These are phyloP conservation scores for Sinelater perroti DNA, from an alignment of 2,888 invertebrate genomes.

Conservation along the genomic window DNA sequence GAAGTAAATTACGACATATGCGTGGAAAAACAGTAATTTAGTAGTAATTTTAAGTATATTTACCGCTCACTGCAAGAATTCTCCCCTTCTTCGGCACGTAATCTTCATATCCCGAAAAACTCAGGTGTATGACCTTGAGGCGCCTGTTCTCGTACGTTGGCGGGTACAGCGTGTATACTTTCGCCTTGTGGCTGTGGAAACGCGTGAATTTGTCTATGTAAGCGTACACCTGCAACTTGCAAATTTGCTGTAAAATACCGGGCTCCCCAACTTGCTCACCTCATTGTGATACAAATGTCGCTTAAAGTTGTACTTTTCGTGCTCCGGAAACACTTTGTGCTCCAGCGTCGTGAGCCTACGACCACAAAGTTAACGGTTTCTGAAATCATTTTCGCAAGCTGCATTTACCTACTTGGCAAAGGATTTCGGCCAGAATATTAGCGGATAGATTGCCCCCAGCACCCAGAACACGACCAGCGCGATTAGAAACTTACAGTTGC, in stretches of 20 bases:
- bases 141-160: neutral
- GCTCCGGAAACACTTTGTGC: neutral
- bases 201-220: slow-evolving; percentile 1
- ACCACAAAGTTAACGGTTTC: neutral
- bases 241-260: neutral
- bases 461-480: neutral
- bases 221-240: slow-evolving; percentile 2
- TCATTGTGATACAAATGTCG: neutral
- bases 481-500: neutral
- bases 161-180: neutral
- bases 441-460: neutral
- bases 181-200: slow-evolving; percentile 3
- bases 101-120: neutral
- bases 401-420: neutral
- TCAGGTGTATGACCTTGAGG: neutral
- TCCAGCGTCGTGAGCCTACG: neutral
- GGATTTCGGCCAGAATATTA: slow-evolving; percentile 4
- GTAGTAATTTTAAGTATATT: neutral
- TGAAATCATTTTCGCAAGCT: neutral
- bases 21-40: too few relatives aligned
- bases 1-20: too few relatives aligned
- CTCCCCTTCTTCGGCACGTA: neutral
- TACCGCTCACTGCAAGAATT: slow-evolving; percentile 13
- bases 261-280: neutral
- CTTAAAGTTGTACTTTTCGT: slow-evolving; percentile 1